Evolutionary conservation across 2,113 vertebrate species (phyloP), one percentile per base, ranked within the genome.

Genomic region (Alethe castanea): DNA sequence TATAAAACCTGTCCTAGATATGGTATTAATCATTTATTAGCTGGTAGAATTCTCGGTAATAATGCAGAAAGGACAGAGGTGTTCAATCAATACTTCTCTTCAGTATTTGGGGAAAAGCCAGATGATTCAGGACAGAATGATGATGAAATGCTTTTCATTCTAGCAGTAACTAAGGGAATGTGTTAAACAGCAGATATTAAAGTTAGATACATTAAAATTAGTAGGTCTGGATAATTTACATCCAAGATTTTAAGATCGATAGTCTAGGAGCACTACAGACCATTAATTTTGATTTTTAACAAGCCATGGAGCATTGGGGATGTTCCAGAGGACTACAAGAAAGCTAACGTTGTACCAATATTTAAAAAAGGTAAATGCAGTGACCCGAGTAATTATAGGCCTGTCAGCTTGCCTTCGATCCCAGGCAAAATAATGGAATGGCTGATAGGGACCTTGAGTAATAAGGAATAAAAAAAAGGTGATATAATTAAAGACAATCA

Each of bases 271-370:
- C 52, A 64, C 64, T 73, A 83, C 80, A 95, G 88, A 93, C 92
- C 85, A 95, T 97, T 95, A 96, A 96, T 96, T 96, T 86, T 96
- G 93, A 94, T 96, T 96, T 97, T 96, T 96, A 96, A 96, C 95
- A 95, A 95, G 94, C 44, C 64, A 45, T 36, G 64, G 90, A 96
- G 72, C 76, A 71, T 4, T 93, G 88, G 82, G 94, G 86, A 90
- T 92, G 88, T 93, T 97, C 90, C 90, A 95, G 72, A 88, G 85
- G 82, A 86, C 90, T 95, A 85, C 67, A 90, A 74, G 94, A 94
- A 92, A 71, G 85, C 85, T 92, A 95, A 91, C 88, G 88, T 95
- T 97, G 95, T 95, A 92, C 91, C 88, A 96, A 95, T 96, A 96
- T 90, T 96, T 96, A 84, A 95, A 94, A 96, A 97, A 95, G 90